Evolutionary conservation across 2,888 invertebrate genomes (phyloP).

Genomic region (Nezara viridula): DNA sequence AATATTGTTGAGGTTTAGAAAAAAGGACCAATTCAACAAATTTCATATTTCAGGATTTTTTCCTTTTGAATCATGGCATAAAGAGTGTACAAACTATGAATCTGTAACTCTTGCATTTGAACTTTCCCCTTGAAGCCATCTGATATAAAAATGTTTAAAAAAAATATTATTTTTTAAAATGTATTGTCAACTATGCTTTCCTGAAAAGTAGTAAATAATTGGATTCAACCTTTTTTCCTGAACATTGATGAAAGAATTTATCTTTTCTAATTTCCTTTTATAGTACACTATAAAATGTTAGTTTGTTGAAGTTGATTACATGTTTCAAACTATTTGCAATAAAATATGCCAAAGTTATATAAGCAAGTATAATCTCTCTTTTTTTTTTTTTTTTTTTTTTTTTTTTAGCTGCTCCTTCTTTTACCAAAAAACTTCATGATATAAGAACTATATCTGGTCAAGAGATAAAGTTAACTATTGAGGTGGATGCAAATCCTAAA

Average conservation of each 20-base stretch:
- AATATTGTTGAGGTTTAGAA: too few relatives aligned
- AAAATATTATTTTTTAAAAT: too few relatives aligned
- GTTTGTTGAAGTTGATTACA: not conserved
- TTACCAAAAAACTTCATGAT: constrained; percentile 84
- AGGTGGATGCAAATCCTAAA: constrained; percentile 86
- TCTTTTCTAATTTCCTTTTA: not conserved
- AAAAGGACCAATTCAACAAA: too few relatives aligned
- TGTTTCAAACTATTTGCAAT: not conserved
- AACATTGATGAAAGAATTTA: not conserved
- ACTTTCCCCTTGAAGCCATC: too few relatives aligned
- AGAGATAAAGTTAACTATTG: constrained; percentile 82
- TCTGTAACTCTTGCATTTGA: too few relatives aligned
- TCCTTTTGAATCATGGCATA: too few relatives aligned
- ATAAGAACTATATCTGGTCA: constrained; percentile 80
- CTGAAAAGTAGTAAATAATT: too few relatives aligned
- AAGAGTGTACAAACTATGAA: too few relatives aligned
- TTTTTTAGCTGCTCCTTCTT: constrained; percentile 81
- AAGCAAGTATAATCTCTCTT: not conserved
- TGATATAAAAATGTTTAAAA: too few relatives aligned
- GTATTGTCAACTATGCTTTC: too few relatives aligned
- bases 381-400: constrained; percentile 43
- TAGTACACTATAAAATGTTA: not conserved
- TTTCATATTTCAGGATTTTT: too few relatives aligned
- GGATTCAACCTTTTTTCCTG: too few relatives aligned
- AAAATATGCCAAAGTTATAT: not conserved